Evolutionary conservation across 30 jellyfish, hydroid and myxozoan genomes (phyloP), one percentile per base, ranked within the genome.

Genomic region (Aurelia sp.): DNA sequence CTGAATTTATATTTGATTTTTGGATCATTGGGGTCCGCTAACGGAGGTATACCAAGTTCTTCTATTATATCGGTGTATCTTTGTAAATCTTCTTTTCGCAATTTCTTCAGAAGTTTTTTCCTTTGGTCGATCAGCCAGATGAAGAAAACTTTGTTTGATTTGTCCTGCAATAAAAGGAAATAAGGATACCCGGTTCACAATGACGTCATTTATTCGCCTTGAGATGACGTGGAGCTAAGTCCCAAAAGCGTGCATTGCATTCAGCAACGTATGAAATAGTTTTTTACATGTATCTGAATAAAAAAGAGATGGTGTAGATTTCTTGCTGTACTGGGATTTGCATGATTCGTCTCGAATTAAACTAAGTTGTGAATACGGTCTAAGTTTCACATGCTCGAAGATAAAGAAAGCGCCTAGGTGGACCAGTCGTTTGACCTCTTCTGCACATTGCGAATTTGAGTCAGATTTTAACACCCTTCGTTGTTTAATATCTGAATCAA

Each of bases 101-200:
- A 78, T 72, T 82, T 80, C 74, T 82, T 89, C 75, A 94, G 35
- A 11, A 82, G 75, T 84, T 89, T 89, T 47, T 94, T 94, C 30
- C 99, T 82, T 68, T 89, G 97, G 65, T 94, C 99, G 51, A 94
- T 85, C 64, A 88, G 63, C 97, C 97, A 94, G 22, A 94, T 94
- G 76, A 86, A 89, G 41, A 85, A 85, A 37, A 83, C 96, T 74
- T 94, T 94, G 62, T 72, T 88, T 59, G 19, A 82, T 64, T 89
- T 94, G 51, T 94, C 99, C 96, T 86, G 69, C 35, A 55, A 74
- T 19, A 62, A 47, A 41, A 22, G 10, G 57, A 55, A 18, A 57
- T 16, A 6, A 23, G 6, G 6, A 70, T 20, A 1, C 30, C 30
- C 11, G 33, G 1, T 27, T 27, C 33, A 27, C 1, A 27, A n/a